Base-by-base conservation (phyloP, 2,113 vertebrate species). In the Bufo gargarizans region DNA sequence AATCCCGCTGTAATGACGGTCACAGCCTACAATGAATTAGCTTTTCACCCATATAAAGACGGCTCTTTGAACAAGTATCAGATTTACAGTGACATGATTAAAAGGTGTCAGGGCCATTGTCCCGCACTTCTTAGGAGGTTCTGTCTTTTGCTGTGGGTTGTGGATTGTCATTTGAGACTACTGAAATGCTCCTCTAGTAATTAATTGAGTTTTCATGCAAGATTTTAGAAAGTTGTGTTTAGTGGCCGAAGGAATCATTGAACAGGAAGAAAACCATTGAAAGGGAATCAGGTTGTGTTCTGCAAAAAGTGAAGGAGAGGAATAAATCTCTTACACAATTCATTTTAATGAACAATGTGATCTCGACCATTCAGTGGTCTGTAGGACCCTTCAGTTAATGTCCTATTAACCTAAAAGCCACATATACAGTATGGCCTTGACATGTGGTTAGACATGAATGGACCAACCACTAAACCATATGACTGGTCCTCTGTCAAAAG, bases 21-120 rank as follows among this genome's bases (percentile, higher is more conserved):
- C 79, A 43, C 79, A 82, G 63, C 79, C 79, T 82, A 61, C 79
- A 82, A 82, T 83, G 61, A 83, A 83, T 83, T 65, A n/a, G 61
- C 81, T 67, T 67, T 69, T 22, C 81, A 22, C 61, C 47, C 16
- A 83, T 69, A 63, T 69, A 67, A 83, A 83, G 81, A 53, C 81
- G 63, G 49, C 50, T 45, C 76, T 79, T 86, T 82, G 86, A 82
- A 82, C 53, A 55, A 47, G 78, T 82, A 88, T 88, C 79, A 74
- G 77, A 82, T 88, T 72, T 88, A 61, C 86, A 74, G 65, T 82
- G 78, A 59, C 86, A 82, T 81, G 67, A 72, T 81, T 80, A 69
- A 88, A 74, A 88, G 86, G 78, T 88, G 86, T 82, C 33, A 82
- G 78, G 65, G 59, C 65, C 65, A 88, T 88, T 88, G 86, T 72